Conservation (phyloP, 2,888 invertebrate genomes). For the Polymixis lichenea region DNA sequence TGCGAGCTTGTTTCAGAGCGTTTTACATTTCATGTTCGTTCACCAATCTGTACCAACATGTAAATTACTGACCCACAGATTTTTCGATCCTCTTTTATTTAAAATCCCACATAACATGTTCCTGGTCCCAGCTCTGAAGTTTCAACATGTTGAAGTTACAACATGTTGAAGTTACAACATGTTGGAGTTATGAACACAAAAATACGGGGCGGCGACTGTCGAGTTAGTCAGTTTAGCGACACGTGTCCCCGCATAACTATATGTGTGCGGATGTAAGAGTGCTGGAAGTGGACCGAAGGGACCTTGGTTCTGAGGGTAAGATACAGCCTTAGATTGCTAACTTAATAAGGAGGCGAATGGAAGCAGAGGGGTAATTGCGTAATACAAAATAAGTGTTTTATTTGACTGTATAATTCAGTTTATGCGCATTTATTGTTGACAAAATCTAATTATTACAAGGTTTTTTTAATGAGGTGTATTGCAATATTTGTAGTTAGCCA, state of each 20-base stretch:
- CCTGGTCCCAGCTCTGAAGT: conserved; percentile 29
- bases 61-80: background rate
- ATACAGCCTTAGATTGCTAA: background rate
- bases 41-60: too few relatives aligned
- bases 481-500: too few relatives aligned
- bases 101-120: conserved; percentile 16
- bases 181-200: conserved; percentile 59
- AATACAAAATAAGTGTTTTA: too few relatives aligned
- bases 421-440: too few relatives aligned
- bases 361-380: background rate
- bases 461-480: too few relatives aligned
- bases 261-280: conserved; percentile 45
- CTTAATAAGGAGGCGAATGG: background rate
- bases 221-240: conserved; percentile 53
- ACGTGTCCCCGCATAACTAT: conserved; percentile 73
- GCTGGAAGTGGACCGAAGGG: conserved; percentile 68
- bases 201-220: conserved; percentile 54
- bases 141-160: conserved; percentile 36
- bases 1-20: too few relatives aligned
- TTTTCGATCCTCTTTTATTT: background rate
- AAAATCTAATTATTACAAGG: too few relatives aligned
- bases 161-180: conserved; percentile 33
- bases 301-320: background rate
- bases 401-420: too few relatives aligned
- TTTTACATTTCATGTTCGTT: too few relatives aligned